phyloP scores from a whole-genome alignment of 2,888 invertebrate species.

The Hydraecia micacea region DNA sequence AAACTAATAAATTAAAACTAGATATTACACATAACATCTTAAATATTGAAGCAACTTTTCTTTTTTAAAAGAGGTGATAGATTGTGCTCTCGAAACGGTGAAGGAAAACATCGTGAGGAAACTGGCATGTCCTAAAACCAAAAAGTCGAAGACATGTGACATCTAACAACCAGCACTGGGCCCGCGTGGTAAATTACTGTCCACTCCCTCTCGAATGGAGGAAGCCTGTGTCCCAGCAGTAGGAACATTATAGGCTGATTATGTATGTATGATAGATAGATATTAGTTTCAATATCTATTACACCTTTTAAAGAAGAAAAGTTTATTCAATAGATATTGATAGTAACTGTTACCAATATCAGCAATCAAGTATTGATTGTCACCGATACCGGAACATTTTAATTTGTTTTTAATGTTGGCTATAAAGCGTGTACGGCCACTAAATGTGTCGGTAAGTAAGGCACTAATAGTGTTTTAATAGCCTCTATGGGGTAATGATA shows the following conservation, averaged over 20 bases:
- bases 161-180: too few relatives aligned
- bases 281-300: not conserved
- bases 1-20: too few relatives aligned
- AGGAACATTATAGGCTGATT: too few relatives aligned
- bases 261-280: not conserved
- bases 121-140: too few relatives aligned
- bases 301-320: too few relatives aligned
- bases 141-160: too few relatives aligned
- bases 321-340: constrained; percentile 6
- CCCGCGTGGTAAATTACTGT: too few relatives aligned
- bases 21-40: too few relatives aligned
- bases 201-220: too few relatives aligned
- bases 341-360: constrained; percentile 19
- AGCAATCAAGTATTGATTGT: constrained; percentile 38
- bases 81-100: not conserved
- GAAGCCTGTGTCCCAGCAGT: too few relatives aligned
- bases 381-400: constrained; percentile 54
- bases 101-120: too few relatives aligned
- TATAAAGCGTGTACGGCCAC: constrained; percentile 28
- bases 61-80: not conserved
- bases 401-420: constrained; percentile 62
- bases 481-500: constrained; percentile 49
- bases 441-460: constrained; percentile 47
- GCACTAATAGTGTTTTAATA: constrained; percentile 67
- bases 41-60: not conserved